Base-by-base conservation (phyloP, 2,113 vertebrate species). In the Xenopus tropicalis region DNA sequence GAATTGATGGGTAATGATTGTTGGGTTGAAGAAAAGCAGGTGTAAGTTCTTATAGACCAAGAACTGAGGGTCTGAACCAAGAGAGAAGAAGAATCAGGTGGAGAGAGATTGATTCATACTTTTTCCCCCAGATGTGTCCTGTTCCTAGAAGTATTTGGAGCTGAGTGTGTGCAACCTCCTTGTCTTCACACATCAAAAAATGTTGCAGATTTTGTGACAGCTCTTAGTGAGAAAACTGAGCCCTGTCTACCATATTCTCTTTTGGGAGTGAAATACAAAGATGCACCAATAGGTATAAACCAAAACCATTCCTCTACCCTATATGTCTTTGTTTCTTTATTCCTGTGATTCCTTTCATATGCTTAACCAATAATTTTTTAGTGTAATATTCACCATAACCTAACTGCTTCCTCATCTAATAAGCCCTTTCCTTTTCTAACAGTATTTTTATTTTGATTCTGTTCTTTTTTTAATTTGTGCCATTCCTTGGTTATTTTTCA, bases 81-180 rank as follows among this genome's bases (percentile, higher is more conserved):
- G n/a, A n/a, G n/a, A n/a, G n/a, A n/a, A n/a, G n/a, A n/a, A n/a
- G n/a, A n/a, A n/a, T n/a, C n/a, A n/a, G n/a, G n/a, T n/a, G n/a
- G n/a, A n/a, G n/a, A n/a, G n/a, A n/a, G n/a, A n/a, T n/a, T n/a
- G n/a, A n/a, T n/a, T n/a, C n/a, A n/a, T n/a, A n/a, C n/a, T n/a
- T n/a, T n/a, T n/a, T n/a, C n/a, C n/a, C n/a, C n/a, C n/a, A n/a
- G 95, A 69, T 93, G 90, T 51, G 86, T 95, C 74, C 79, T 95
- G 69, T 92, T 93, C 75, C 90, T 97, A 78, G 91, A 92, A 70
- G 83, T 95, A 6, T 51, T 67, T 59, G 79, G 93, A 94, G 74
- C 82, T 90, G 80, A 88, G 87, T 77, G 88, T 73, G 3, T 95
- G 92, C 77, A 83, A 83, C 82, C 86, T 21, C 83, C 82, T 82